Evolutionary conservation across 2,797 vertebrate species (phyloP).

Genomic region (Xenentodon cancila): DNA sequence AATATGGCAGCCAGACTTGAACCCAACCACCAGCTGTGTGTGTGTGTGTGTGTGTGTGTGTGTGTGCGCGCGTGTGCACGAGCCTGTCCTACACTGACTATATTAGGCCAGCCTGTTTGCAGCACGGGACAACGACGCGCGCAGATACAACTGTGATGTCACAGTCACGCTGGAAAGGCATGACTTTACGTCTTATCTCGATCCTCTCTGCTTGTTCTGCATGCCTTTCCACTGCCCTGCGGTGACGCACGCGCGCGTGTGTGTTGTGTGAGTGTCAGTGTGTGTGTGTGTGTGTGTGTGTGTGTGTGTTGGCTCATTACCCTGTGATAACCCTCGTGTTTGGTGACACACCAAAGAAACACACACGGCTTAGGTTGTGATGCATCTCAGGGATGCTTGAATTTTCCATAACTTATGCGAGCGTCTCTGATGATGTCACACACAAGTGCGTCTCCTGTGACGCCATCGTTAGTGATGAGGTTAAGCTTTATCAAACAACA

Average conservation of each 20-base stretch:
- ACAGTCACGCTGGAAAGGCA: slow-evolving; percentile 73
- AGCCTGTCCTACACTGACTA: slow-evolving; percentile 65
- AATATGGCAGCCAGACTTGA: slow-evolving; percentile 19
- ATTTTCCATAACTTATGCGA: slow-evolving; percentile 39
- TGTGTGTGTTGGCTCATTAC: slow-evolving; percentile 19
- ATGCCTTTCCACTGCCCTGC: slow-evolving; percentile 41
- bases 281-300: not conserved
- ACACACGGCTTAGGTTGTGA: slow-evolving; percentile 9
- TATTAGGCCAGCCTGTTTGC: slow-evolving; percentile 70
- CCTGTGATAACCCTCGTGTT: slow-evolving; percentile 38
- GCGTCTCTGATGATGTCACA: slow-evolving; percentile 31
- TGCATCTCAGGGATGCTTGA: slow-evolving; percentile 19
- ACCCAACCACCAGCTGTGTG: not conserved
- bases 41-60: slow-evolving; percentile 30
- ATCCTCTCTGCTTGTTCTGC: slow-evolving; percentile 53
- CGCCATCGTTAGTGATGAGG: not conserved
- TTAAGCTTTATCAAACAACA: slow-evolving; percentile 14
- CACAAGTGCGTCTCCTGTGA: slow-evolving; percentile 29
- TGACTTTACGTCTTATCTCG: slow-evolving; percentile 75
- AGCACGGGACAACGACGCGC: slow-evolving; percentile 15
- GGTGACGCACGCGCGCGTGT: slow-evolving; percentile 12
- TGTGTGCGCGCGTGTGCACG: slow-evolving; percentile 29
- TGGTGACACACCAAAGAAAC: slow-evolving; percentile 28
- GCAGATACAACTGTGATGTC: slow-evolving; percentile 67
- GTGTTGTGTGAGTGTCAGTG: slow-evolving; percentile 8